phyloP scores from a whole-genome alignment of 2,888 invertebrate genomes.

The Pelosia muscerda region DNA sequence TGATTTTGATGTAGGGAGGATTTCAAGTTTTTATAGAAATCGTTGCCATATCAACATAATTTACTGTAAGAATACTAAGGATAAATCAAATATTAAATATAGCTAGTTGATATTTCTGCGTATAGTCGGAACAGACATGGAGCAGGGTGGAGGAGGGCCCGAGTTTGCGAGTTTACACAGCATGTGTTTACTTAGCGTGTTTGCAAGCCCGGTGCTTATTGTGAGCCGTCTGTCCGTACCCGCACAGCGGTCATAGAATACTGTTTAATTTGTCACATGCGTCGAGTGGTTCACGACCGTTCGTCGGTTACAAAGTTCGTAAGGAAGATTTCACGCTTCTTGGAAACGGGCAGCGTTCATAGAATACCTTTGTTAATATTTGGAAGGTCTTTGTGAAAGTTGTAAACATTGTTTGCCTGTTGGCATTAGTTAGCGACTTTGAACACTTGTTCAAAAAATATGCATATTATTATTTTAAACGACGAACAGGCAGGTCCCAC shows the following conservation, averaged over 20 bases:
- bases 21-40: background rate
- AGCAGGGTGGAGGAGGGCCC: conserved; percentile 44
- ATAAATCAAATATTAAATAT: conserved; percentile 41
- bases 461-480: conserved; percentile 4
- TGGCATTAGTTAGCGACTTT: conserved; percentile 36
- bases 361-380: conserved; percentile 44
- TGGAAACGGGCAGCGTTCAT: conserved; percentile 42
- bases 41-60: conserved; percentile 25
- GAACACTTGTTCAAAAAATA: conserved; percentile 19
- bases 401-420: conserved; percentile 43
- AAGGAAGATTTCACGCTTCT: conserved; percentile 57
- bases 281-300: conserved; percentile 44
- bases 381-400: conserved; percentile 46
- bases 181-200: conserved; percentile 70
- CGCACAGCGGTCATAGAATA: conserved; percentile 53
- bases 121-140: conserved; percentile 36
- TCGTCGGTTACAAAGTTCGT: conserved; percentile 42
- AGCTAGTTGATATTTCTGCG: conserved; percentile 19
- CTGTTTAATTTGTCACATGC: conserved; percentile 63
- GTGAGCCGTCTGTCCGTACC: conserved; percentile 56
- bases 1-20: no score
- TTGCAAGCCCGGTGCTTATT: conserved; percentile 71
- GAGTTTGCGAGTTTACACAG: conserved; percentile 67
- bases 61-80: conserved; percentile 16
- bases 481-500: no score